Percentiles rank a stretch among this genome's conserved stretches.
These are phyloP conservation scores for Pampusana beccarii DNA, from an alignment of 2,113 vertebrate genomes.

Conservation along the genomic window DNA sequence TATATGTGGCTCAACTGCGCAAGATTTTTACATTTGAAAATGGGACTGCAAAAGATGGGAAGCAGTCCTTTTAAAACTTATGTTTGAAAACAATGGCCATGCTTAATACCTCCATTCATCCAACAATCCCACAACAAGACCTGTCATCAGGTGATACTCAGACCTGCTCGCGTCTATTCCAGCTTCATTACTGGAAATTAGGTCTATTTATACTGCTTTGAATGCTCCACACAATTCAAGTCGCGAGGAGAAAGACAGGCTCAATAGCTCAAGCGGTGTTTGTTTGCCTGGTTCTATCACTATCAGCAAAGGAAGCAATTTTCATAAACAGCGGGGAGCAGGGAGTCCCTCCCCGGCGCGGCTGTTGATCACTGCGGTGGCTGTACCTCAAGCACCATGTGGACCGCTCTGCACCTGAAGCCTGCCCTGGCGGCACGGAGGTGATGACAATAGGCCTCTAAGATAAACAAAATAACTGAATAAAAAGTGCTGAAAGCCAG, in stretches of 20 bases:
- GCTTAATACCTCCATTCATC: constrained; percentile 65
- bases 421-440: constrained; percentile 67
- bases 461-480: constrained; percentile 64
- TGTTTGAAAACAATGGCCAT: background rate
- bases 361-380: rapidly evolving
- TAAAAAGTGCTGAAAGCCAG: constrained; percentile 77
- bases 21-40: background rate
- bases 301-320: constrained; percentile 58
- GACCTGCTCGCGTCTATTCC: constrained; percentile 54
- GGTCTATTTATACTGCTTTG: constrained; percentile 79
- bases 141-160: constrained; percentile 82
- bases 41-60: background rate
- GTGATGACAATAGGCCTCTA: constrained; percentile 77
- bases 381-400: rapidly evolving
- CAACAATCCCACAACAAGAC: constrained; percentile 81
- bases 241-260: constrained; percentile 14
- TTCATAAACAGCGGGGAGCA: background rate
- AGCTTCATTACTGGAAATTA: constrained; percentile 73
- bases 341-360: background rate
- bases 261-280: constrained; percentile 1
- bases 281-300: constrained; percentile 66
- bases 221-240: constrained; percentile 74
- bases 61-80: background rate
- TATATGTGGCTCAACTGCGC: background rate
- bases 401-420: constrained; percentile 77